Evolutionary conservation across 2,888 invertebrate species (phyloP), one percentile per base, ranked within the genome.

Genomic region (Pseudeuparius sepicola): DNA sequence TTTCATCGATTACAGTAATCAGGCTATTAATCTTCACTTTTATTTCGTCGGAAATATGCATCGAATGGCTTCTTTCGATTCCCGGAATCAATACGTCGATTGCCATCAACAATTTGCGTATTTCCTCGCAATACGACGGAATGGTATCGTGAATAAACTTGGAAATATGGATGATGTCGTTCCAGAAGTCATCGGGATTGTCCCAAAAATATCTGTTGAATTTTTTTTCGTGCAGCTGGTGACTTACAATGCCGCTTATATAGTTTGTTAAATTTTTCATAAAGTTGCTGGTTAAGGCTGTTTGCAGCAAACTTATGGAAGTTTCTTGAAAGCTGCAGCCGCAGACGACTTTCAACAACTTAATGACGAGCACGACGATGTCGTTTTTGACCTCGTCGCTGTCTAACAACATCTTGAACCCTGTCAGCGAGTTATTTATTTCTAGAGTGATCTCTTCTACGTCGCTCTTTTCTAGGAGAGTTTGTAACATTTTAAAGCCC

Each of bases 111-210:
- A 44, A 17, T 9, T 36, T 36, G 9, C 33, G 24, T 6, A 33
- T 33, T n/a, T 11, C 24, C 15, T 41, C 41, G 16, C 36, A 37
- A 10, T 40, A 37, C 6, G 44, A 23, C 4, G 41, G 40, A 7
- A 39, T 35, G 4, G 41, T 13, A 10, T 42, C 34, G 7, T 35
- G 23, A 10, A 40, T 13, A 26, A 24, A 25, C 10, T 23, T 31
- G 10, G 31, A 37, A 4, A 46, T 16, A n/a, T 6, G 7, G 11
- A 43, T 38, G 2, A 44, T 9, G 12, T 38, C 37, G 18, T 34
- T 38, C 41, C 41, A 46, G 34, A 46, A 46, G n/a, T 31, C 24
- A 24, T 44, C 41, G 4, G 37, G 24, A 4, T 44, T 41, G 2
- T 41, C 39, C 46, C 46, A 46, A 11, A 46, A 46, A 26, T 34